Base-by-base conservation (phyloP, 2,797 vertebrate genomes). In the Esox lucius region DNA sequence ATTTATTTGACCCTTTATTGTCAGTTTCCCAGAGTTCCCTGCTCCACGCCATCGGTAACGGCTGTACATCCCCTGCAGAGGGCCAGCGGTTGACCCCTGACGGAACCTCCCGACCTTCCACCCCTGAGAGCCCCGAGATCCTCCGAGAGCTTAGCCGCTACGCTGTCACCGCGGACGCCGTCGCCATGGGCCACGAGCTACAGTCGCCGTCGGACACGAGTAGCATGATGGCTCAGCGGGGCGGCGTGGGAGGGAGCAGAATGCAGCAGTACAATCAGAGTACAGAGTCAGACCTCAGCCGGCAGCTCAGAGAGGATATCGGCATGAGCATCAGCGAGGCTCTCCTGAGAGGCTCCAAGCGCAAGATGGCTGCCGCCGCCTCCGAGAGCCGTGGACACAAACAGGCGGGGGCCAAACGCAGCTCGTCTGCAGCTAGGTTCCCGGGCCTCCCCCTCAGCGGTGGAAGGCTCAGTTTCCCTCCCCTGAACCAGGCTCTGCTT, bases 91-190 rank as follows among this genome's bases (percentile, higher is more conserved):
- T 94, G 28, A 95, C 95, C 7, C 80, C 95, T 0, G 94, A 95
- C 53, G 90, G 92, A 24, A 91, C 94, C 35, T 92, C 93, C 64
- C 93, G 88, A 61, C 91, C 95, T 3, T 90, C 96, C 69, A 96
- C 96, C 78, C 97, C 97, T 0, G 91, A 96, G 84, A 96, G 96
- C 87, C 95, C 96, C 0, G 96, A 98, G 90, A 96, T 99, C 82
- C 94, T 98, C 86, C 89, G 94, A 1, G 97, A 98, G 90, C 92
- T 98, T 88, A 95, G 95, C 87, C 95, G 94, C 88, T 98, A 96
- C 9, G 89, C 95, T 0, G 93, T 95, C 65, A 92, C 94, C 1
- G 87, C 94, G 0, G 90, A 93, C 73, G 79, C 90, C 5, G 77
- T 70, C 7, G 87, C 92, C 22, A 73, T 70, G 13, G 93, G 78